phyloP scores from a whole-genome alignment of 2,113 vertebrate species.

The Microcebus griseorufus region DNA sequence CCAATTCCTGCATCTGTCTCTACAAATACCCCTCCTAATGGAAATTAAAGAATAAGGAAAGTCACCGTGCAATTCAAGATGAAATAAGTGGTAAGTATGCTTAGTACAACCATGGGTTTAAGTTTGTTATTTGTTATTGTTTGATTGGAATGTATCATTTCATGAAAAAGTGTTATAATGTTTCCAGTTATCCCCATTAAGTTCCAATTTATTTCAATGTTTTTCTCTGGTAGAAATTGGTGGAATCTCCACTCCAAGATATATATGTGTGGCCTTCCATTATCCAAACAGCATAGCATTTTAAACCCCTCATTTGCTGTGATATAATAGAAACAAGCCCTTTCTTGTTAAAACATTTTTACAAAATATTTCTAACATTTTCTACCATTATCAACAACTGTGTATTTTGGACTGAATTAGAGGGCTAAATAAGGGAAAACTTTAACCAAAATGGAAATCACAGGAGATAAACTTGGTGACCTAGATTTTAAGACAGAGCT shows the following conservation, averaged over 20 bases:
- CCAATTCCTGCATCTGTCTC: not conserved
- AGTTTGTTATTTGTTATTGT: not conserved
- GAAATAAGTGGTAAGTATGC: constrained; percentile 29
- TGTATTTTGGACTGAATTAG: not conserved
- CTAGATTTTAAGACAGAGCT: not conserved
- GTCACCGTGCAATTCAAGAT: not conserved
- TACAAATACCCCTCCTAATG: not conserved
- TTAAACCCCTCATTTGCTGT: not conserved
- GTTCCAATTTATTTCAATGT: not conserved
- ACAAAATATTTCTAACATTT: not conserved
- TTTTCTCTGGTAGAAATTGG: not conserved
- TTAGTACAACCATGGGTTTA: not conserved
- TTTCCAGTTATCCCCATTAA: not conserved
- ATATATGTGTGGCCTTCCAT: not conserved
- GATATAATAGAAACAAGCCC: not conserved
- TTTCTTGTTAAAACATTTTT: not conserved
- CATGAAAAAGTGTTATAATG: not conserved
- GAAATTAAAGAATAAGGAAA: not conserved
- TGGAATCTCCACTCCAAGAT: not conserved
- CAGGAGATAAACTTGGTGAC: not conserved
- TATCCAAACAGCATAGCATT: not conserved
- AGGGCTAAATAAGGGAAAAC: not conserved
- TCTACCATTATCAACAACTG: not conserved
- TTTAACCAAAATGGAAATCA: not conserved
- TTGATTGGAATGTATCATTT: not conserved